A percentile compares a stretch with the other conserved stretches of the same genome.
These are phyloP conservation scores for Spialia ferax DNA, from an alignment of 2,888 invertebrate species.

Conservation along the genomic window DNA sequence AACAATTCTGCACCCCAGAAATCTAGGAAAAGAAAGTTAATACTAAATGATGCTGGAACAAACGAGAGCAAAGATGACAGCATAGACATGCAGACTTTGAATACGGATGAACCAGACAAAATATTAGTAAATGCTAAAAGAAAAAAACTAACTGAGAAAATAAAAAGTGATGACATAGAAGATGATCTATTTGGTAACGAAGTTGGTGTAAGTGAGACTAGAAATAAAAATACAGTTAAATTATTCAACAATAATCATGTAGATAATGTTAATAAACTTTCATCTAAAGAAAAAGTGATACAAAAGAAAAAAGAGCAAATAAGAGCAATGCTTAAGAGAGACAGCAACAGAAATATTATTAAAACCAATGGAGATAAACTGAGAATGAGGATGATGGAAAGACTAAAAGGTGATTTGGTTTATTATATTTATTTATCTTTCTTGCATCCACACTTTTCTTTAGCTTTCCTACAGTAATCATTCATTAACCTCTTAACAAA, in stretches of 20 bases:
- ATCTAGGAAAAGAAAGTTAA: constrained; percentile 1
- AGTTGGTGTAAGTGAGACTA: not conserved
- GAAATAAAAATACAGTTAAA: not conserved
- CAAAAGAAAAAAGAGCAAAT: constrained; percentile 47
- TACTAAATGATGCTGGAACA: not conserved
- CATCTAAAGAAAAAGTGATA: constrained; percentile 35
- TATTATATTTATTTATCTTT: not conserved
- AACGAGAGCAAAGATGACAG: constrained; percentile 32
- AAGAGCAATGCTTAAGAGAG: constrained; percentile 56
- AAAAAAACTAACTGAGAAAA: constrained; percentile 61
- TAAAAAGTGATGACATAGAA: constrained; percentile 59
- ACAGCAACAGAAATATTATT: constrained; percentile 60
- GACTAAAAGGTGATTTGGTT: constrained; percentile 85
- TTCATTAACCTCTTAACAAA: no score
- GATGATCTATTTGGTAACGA: constrained; percentile 49
- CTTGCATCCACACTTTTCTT: no score
- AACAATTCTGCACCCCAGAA: not conserved
- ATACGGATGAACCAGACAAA: constrained; percentile 63
- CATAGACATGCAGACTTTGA: constrained; percentile 50
- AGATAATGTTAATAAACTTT: not conserved
- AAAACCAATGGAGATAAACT: constrained; percentile 66
- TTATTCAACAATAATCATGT: not conserved
- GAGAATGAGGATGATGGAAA: constrained; percentile 89
- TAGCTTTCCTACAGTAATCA: no score
- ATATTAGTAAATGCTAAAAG: constrained; percentile 63